phyloP scores from a whole-genome alignment of 2,113 vertebrate species.

The Apaloderma vittatum region DNA sequence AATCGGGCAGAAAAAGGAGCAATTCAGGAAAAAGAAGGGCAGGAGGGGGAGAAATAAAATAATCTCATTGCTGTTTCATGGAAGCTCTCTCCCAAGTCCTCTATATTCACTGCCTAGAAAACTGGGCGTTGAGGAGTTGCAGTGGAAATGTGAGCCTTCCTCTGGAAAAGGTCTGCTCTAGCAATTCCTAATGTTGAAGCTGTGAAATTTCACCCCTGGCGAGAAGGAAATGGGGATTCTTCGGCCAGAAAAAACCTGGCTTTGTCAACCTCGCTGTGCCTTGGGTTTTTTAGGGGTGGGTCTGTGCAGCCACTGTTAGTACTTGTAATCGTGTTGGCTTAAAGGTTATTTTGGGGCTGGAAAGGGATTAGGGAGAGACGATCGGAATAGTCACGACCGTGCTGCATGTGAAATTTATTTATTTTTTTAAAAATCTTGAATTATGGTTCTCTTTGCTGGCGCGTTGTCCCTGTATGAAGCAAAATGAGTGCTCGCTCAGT shows the following conservation, averaged over 20 bases:
- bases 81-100: not conserved
- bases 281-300: not conserved
- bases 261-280: not conserved
- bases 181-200: not conserved
- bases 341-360: slow-evolving; percentile 11
- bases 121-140: slow-evolving; percentile 17
- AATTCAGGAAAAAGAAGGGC: not conserved
- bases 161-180: slow-evolving; percentile 51
- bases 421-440: too few species aligned
- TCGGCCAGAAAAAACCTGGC: not conserved
- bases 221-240: slow-evolving; percentile 24
- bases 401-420: not conserved
- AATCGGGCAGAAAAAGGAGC: not conserved
- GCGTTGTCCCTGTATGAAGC: not conserved
- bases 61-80: not conserved
- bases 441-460: not conserved
- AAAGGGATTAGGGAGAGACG: not conserved
- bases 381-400: not conserved
- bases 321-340: not conserved
- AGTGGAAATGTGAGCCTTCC: slow-evolving; percentile 31
- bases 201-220: slow-evolving; percentile 14
- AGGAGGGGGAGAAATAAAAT: not conserved
- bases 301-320: not conserved
- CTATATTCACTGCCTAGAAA: not conserved
- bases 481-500: not conserved